Conservation (phyloP, 2,113 vertebrate genomes). For the Rana temporaria region DNA sequence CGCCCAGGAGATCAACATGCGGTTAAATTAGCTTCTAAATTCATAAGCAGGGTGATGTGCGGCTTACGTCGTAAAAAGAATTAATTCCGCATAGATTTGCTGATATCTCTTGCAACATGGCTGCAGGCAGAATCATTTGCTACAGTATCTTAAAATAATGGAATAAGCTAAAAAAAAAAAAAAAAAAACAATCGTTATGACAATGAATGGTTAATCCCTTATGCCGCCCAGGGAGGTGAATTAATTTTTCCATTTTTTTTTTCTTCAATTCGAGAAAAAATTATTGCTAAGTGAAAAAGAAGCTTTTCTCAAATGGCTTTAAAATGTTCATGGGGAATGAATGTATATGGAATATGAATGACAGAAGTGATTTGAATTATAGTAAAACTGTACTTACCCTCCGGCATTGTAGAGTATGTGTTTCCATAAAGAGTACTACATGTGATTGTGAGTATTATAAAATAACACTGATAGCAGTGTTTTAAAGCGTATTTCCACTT, state of each 20-base stretch:
- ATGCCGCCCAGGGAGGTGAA: not conserved
- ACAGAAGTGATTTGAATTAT: conserved; percentile 6
- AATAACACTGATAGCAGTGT: not conserved
- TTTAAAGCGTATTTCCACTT: not conserved
- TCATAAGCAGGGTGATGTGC: not conserved
- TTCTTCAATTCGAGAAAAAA: not conserved
- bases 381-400: not conserved
- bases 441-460: not conserved
- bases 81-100: not conserved
- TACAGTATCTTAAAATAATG: conserved; percentile 5
- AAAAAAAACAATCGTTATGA: not conserved
- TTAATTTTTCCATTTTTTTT: conserved; percentile 22
- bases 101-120: not conserved
- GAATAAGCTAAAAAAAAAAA: conserved; percentile 1
- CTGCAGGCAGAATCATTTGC: not conserved
- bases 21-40: conserved; percentile 9
- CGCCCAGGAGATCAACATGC: not conserved
- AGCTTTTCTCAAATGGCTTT: conserved; percentile 25
- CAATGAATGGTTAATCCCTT: conserved; percentile 29
- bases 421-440: not conserved
- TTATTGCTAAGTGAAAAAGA: conserved; percentile 36
- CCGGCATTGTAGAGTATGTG: not conserved
- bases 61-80: not conserved
- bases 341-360: not conserved
- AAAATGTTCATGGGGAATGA: conserved; percentile 18